Conservation (phyloP, 2,797 vertebrate species). For the Lerista edwardsae region DNA sequence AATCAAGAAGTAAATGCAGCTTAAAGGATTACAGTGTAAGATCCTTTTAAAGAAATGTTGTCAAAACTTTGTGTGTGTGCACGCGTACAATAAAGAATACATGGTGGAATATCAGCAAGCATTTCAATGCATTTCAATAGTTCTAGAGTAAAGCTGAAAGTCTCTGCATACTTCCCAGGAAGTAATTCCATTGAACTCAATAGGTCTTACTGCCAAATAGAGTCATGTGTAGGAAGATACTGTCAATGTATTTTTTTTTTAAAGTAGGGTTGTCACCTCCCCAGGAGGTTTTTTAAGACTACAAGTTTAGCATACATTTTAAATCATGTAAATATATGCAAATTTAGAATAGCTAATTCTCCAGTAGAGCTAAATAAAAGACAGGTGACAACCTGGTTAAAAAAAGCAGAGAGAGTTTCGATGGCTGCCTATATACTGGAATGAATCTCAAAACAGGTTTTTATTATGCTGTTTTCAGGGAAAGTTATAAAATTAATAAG, state of each 20-base stretch:
- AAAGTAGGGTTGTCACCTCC: background rate
- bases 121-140: background rate
- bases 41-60: background rate
- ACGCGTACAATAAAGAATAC: background rate
- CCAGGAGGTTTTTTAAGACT: too few relatives aligned
- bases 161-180: background rate
- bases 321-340: background rate
- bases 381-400: background rate
- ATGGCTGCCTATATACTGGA: background rate
- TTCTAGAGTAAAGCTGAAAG: background rate
- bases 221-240: background rate
- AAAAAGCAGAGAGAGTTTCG: background rate
- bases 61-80: too few relatives aligned
- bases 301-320: background rate
- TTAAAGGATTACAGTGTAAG: too few relatives aligned
- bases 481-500: constrained; percentile 19
- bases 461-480: background rate
- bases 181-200: background rate
- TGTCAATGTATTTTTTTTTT: background rate
- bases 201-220: background rate
- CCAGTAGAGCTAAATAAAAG: background rate
- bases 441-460: constrained; percentile 9
- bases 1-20: background rate
- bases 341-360: background rate
- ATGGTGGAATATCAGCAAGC: background rate